phyloP scores from a whole-genome alignment of 2,797 vertebrate genomes.

The Crenuchus spilurus region DNA sequence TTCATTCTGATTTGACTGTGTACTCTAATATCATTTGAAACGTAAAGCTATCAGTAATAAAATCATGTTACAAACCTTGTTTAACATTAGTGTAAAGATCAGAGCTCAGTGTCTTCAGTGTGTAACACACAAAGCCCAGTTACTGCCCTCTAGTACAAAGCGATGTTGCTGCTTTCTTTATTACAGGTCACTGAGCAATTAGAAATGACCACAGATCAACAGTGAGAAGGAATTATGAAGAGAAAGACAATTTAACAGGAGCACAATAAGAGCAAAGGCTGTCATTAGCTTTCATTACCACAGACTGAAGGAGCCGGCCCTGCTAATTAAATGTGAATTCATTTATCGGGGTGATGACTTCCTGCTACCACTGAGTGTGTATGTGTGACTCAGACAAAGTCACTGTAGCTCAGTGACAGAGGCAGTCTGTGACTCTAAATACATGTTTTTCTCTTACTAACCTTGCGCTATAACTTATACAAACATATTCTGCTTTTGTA shows the following conservation, averaged over 20 bases:
- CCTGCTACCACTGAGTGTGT: not conserved
- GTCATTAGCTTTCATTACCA: not conserved
- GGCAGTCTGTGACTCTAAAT: too few relatives aligned
- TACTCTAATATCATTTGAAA: too few relatives aligned
- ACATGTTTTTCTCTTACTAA: too few relatives aligned
- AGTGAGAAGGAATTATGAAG: not conserved
- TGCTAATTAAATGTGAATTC: slow-evolving; percentile 9
- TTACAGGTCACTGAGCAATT: not conserved
- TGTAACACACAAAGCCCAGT: not conserved
- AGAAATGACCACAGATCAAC: not conserved
- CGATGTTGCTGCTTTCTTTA: not conserved
- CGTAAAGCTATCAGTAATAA: too few relatives aligned
- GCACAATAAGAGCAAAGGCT: not conserved
- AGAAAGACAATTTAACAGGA: not conserved
- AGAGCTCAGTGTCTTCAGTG: not conserved
- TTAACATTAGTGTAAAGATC: not conserved
- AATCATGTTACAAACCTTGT: too few relatives aligned
- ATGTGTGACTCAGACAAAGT: too few relatives aligned
- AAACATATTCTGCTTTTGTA: too few relatives aligned
- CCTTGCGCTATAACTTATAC: too few relatives aligned
- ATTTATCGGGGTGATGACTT: not conserved
- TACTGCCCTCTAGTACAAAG: not conserved
- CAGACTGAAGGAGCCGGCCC: not conserved
- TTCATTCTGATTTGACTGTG: too few relatives aligned
- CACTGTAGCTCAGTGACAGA: too few relatives aligned